Evolutionary conservation across 2,113 vertebrate species (phyloP), one percentile per base, ranked within the genome.

Genomic region (Gobio gobio): DNA sequence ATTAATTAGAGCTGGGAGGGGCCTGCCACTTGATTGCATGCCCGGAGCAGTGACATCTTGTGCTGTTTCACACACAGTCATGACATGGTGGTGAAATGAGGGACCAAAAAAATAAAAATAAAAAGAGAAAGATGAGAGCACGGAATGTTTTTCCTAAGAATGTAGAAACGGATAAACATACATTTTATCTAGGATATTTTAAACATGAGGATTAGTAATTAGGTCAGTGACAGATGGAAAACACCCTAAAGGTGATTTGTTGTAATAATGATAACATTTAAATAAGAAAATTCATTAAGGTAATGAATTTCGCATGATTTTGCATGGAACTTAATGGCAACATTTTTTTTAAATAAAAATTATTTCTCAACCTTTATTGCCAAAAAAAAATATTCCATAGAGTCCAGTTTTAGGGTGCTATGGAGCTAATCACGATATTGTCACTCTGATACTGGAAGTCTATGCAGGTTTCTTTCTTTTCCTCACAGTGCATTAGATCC

Each of bases 1-100:
- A 92, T 96, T 97, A 96, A 94, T 96, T 95, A 95, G 94, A 91
- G 89, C 79, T 89, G 92, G 94, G 95, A 94, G 95, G 93, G 93
- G 92, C 92, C 91, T 74, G 58, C 83, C 89, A 94, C 93, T 93
- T 94, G 94, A 82, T 93, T 87, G 90, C 90, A 92, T 63, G 95
- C 95, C 95, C 43, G 89, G 88, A 96, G 96, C 96, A 88, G 92
- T 86, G 93, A 90, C 80, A 90, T 91, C 86, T 87, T 63, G 92
- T 93, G 93, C 93, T 91, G 93, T 92, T 95, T 93, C 90, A 91
- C 95, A 95, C 94, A 93, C 91, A 73, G 91, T 87, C 89, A 91
- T 89, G 86, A 92, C 92, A 94, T 85, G 89, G 66, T 61, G 47
- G 74, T 81, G 89, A 91, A 85, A 75, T 76, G 83, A 72, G 20